Base-by-base conservation (phyloP, 2,113 vertebrate genomes). In the Hippopotamus amphibius region DNA sequence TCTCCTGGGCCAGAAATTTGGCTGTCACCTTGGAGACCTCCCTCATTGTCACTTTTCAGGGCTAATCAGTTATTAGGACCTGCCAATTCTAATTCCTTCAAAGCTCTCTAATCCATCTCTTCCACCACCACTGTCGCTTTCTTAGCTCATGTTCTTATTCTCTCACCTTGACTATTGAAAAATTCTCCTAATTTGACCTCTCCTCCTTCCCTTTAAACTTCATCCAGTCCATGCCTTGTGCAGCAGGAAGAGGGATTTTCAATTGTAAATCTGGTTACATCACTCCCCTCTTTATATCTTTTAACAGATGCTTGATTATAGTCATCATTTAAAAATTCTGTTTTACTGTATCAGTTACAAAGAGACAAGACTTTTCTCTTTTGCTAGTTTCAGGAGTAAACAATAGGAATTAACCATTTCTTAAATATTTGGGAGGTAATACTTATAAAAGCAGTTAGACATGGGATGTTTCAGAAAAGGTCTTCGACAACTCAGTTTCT, bases 361-460 rank as follows among this genome's bases (percentile, higher is more conserved):
- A 74, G 24, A 89, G 13, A 12, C 59, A 93, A 41, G 57, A 1
- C 83, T 82, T 82, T 92, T 77, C 10, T 74, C 48, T 76, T 94
- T 83, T 71, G 8, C 7, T 71, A 46, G 55, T 65, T 37, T 90
- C 50, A 81, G 41, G 21, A 88, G 19, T 46, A 55, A 94, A 88
- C 17, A 46, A 85, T 50, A 87, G 21, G 21, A 93, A 72, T 83
- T 55, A 84, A 93, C 15, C 5, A 33, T 76, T 86, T 80, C 65
- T 85, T 79, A 92, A 96, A 65, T 65, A 66, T 87, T 69, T 93
- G 24, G 4, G 33, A 90, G 63, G 24, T 63, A 57, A 57, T 69
- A 61, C 21, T 76, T 84, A n/a, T 7, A 80, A 88, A 87, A 63
- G 7, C 1, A 9, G 9, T 26, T 63, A 43, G 61, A 53, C 2